Evolutionary conservation across 2,113 vertebrate species (phyloP).

Genomic region (Murina feae): DNA sequence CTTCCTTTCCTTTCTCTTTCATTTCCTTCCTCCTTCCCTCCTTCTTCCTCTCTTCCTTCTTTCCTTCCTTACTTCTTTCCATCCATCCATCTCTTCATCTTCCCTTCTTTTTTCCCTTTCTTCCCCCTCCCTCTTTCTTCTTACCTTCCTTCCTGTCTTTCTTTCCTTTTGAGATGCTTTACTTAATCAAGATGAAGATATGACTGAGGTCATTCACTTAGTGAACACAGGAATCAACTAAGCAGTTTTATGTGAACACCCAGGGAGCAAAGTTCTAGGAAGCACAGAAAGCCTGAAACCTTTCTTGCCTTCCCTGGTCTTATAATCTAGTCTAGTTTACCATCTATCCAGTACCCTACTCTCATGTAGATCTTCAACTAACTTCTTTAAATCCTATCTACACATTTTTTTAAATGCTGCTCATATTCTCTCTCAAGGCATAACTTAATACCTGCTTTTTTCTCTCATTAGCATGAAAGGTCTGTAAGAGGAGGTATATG

Average conservation of each 20-base stretch:
- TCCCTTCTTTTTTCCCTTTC: neutral
- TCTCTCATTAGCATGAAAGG: neutral
- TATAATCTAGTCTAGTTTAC: neutral
- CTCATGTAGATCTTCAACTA: neutral
- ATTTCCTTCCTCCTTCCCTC: neutral
- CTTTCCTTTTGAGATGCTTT: neutral
- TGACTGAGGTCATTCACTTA: neutral
- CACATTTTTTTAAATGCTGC: neutral
- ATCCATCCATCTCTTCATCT: neutral
- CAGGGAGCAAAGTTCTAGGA: neutral
- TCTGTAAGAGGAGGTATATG: neutral
- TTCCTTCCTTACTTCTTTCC: rapidly evolving
- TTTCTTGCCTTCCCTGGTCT: neutral
- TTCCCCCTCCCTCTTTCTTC: neutral
- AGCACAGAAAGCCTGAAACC: too few relatives aligned
- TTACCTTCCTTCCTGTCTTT: neutral
- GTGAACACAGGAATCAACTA: neutral
- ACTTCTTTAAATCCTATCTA: neutral
- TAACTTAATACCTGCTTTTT: neutral
- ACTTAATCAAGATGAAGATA: neutral
- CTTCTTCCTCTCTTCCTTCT: neutral
- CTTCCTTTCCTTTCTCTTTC: neutral
- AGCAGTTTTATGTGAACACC: neutral
- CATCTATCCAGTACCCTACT: neutral
- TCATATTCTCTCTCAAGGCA: neutral